phyloP scores from a whole-genome alignment of 2,113 vertebrate genomes.

The Lophius piscatorius region DNA sequence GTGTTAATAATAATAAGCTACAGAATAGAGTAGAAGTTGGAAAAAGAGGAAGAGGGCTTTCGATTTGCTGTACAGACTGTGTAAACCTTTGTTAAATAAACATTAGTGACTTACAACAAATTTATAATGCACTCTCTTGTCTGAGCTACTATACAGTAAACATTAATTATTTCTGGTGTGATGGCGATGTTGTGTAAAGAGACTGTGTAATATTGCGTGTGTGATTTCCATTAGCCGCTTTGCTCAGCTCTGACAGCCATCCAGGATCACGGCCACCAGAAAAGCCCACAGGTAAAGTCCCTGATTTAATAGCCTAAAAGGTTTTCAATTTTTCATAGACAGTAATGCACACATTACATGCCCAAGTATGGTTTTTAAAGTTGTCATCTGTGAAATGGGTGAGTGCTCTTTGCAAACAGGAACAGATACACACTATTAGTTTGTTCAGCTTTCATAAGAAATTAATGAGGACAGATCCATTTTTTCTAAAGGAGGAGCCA shows the following conservation, averaged over 20 bases:
- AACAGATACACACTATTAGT: conserved; percentile 22
- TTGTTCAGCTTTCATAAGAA: conserved; percentile 46
- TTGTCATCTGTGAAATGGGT: conserved; percentile 47
- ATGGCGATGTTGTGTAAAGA: neutral
- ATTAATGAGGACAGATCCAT: conserved; percentile 53
- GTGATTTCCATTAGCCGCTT: conserved; percentile 50
- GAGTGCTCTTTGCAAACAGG: conserved; percentile 49
- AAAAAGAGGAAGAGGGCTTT: too few species aligned
- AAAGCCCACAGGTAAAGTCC: conserved; percentile 43
- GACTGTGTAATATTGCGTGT: conserved; percentile 29
- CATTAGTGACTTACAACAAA: neutral
- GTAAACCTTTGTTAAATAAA: neutral
- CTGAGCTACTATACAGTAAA: neutral
- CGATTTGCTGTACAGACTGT: neutral
- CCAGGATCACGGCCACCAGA: conserved; percentile 27
- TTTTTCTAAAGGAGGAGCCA: neutral
- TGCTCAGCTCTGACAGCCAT: conserved; percentile 31
- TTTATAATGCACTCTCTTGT: neutral
- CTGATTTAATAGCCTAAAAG: conserved; percentile 42
- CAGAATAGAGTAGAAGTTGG: neutral
- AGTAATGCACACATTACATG: conserved; percentile 43
- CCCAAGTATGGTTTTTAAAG: conserved; percentile 32
- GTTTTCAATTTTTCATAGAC: conserved; percentile 65
- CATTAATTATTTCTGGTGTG: neutral
- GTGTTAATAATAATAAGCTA: too few species aligned